Conservation (phyloP, 2,113 vertebrate genomes). For the Trogon surrucura region DNA sequence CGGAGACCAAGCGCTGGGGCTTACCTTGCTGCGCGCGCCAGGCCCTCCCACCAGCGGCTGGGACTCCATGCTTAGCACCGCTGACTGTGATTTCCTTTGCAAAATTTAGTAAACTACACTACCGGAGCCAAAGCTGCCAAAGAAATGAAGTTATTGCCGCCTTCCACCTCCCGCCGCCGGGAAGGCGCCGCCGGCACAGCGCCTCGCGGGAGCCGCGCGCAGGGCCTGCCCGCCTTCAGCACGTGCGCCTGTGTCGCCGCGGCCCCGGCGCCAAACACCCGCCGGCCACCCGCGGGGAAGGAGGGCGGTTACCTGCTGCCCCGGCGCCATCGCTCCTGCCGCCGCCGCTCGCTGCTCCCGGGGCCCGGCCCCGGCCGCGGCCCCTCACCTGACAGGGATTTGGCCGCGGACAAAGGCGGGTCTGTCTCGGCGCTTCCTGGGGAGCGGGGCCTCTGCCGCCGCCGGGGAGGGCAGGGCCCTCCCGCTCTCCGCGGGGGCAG, state of each 20-base stretch:
- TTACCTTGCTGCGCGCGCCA: slow-evolving; percentile 25
- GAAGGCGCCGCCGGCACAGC: too few species aligned
- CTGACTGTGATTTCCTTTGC: neutral
- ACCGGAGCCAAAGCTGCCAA: neutral
- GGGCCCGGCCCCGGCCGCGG: neutral
- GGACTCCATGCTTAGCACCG: slow-evolving; percentile 22
- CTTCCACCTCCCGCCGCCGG: neutral
- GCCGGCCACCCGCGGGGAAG: too few species aligned
- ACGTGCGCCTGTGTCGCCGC: too few species aligned
- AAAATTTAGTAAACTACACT: slow-evolving; percentile 10
- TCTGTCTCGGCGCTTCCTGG: neutral
- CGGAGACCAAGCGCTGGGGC: neutral
- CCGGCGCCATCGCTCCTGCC: neutral
- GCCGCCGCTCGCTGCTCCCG: too few species aligned
- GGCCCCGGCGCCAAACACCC: too few species aligned
- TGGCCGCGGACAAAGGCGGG: neutral
- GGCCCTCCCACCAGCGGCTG: slow-evolving; percentile 29
- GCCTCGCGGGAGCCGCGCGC: too few species aligned
- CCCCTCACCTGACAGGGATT: slow-evolving; percentile 30
- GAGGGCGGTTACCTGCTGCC: neutral
- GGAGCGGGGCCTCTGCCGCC: too few species aligned
- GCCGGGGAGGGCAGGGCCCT: too few species aligned
- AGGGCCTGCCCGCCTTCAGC: too few species aligned
- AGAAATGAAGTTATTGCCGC: neutral
- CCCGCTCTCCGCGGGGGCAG: too few species aligned